Evolutionary conservation across 2,113 vertebrate species (phyloP).

Genomic region (Alligator mississippiensis): DNA sequence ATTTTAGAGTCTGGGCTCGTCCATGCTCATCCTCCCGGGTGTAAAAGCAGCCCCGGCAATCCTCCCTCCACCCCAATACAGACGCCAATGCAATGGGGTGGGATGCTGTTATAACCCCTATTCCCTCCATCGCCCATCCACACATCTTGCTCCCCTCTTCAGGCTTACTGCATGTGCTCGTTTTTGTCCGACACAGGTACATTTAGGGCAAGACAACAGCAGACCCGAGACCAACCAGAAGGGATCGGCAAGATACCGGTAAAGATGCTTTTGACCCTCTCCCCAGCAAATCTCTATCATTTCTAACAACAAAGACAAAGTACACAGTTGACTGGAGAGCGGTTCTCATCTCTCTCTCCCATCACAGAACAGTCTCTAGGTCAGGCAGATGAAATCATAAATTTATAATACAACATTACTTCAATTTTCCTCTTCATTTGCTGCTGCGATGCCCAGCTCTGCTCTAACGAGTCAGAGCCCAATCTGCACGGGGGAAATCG

Average conservation of each 20-base stretch:
- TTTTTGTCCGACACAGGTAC: too few relatives aligned
- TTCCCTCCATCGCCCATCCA: too few relatives aligned
- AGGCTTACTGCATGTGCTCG: background rate
- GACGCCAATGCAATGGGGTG: too few relatives aligned
- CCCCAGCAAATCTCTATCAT: background rate
- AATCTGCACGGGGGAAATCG: slow-evolving; percentile 68
- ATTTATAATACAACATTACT: slow-evolving; percentile 99
- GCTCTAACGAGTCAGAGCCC: slow-evolving; percentile 85
- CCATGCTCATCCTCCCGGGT: too few relatives aligned
- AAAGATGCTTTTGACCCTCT: background rate
- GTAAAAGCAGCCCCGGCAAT: too few relatives aligned
- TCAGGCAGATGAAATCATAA: slow-evolving; percentile 93
- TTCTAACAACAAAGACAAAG: slow-evolving; percentile 36
- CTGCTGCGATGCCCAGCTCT: slow-evolving; percentile 90
- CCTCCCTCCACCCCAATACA: too few relatives aligned
- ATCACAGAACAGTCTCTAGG: slow-evolving; percentile 83
- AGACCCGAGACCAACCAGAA: background rate
- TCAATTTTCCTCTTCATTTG: slow-evolving; percentile 99
- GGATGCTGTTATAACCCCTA: too few relatives aligned
- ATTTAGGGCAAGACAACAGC: background rate
- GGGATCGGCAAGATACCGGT: background rate
- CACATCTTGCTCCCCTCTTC: background rate
- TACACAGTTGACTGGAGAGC: slow-evolving; percentile 10
- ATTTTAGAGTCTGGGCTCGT: background rate
- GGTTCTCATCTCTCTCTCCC: slow-evolving; percentile 65